A percentile compares a stretch with the other conserved stretches of the same genome.
phyloP scores from a whole-genome alignment of 2,113 vertebrate species.

The Lucifuga dentata region DNA sequence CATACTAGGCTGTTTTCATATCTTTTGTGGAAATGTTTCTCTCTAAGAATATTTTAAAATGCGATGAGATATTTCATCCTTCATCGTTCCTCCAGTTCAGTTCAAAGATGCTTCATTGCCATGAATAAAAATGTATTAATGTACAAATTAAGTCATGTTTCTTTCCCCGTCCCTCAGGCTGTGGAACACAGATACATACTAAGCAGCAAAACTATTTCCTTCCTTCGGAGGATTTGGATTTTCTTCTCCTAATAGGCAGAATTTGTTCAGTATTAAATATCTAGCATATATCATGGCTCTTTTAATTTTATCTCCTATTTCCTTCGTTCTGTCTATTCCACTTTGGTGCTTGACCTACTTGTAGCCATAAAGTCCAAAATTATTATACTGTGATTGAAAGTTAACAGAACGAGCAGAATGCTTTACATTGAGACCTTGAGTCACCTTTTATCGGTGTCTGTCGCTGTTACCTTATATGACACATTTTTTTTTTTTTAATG shows the following conservation, averaged over 20 bases:
- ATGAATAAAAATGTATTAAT: too few relatives aligned
- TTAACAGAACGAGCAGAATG: conserved; percentile 15
- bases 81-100: too few relatives aligned
- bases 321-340: neutral
- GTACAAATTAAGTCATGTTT: neutral
- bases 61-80: too few relatives aligned
- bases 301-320: neutral
- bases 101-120: too few relatives aligned
- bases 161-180: neutral
- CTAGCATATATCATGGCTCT: neutral
- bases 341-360: conserved; percentile 45
- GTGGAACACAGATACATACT: neutral
- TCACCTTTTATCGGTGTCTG: conserved; percentile 36
- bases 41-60: too few relatives aligned
- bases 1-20: too few relatives aligned
- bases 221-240: neutral
- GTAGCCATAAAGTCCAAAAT: conserved; percentile 7
- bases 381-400: conserved; percentile 11
- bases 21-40: too few relatives aligned
- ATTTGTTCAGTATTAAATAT: neutral
- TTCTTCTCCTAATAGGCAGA: neutral
- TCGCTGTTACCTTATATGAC: conserved; percentile 12
- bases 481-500: conserved; percentile 18
- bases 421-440: conserved; percentile 29
- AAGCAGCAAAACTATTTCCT: neutral